phyloP scores from a whole-genome alignment of 1,140 invertebrate genomes.

The Brachionus rotundiformis region DNA sequence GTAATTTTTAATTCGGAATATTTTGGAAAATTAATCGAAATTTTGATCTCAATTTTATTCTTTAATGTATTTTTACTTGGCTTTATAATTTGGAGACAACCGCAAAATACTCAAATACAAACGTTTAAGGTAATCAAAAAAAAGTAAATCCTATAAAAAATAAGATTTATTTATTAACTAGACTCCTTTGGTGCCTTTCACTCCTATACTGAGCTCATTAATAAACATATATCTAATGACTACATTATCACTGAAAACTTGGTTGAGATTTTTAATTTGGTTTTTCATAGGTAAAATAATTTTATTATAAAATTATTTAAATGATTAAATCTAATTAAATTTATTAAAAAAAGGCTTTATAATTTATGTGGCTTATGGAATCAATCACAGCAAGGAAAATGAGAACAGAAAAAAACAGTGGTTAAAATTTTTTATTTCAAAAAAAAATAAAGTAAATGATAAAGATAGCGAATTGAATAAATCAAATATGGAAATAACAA shows the following conservation, averaged over 20 bases:
- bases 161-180: conserved; percentile 58
- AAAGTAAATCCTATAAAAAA: neutral
- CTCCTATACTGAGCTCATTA: conserved; percentile 79
- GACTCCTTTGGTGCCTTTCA: conserved; percentile 80
- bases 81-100: conserved; percentile 54
- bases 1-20: neutral
- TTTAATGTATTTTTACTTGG: conserved; percentile 53
- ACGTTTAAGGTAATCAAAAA: conserved; percentile 52
- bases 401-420: neutral
- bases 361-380: neutral
- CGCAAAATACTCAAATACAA: conserved; percentile 53
- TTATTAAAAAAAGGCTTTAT: neutral
- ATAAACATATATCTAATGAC: conserved; percentile 85
- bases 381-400: neutral
- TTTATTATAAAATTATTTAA: too few relatives aligned
- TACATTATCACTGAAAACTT: conserved; percentile 77
- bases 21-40: neutral
- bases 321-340: neutral
- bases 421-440: neutral
- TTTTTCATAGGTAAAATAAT: conserved; percentile 65
- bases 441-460: neutral
- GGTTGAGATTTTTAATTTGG: conserved; percentile 83
- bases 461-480: neutral
- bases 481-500: neutral
- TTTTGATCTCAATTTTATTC: conserved; percentile 35